A percentile compares a stretch with the other conserved stretches of the same genome.
phyloP scores from a whole-genome alignment of 2,113 vertebrate genomes.

The Anhinga rufa region DNA sequence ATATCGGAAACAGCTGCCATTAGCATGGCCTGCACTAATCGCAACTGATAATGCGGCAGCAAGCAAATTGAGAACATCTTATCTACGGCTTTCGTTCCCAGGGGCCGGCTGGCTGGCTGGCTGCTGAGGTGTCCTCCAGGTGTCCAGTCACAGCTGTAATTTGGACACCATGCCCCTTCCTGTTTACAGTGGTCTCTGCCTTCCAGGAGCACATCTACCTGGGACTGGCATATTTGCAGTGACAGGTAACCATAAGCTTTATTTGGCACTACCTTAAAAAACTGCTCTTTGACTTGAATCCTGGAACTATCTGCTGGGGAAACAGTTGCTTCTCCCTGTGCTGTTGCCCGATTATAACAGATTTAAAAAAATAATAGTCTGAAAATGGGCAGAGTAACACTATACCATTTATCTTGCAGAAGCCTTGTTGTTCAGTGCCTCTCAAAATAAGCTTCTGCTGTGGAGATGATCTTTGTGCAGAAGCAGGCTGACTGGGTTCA shows the following conservation, averaged over 20 bases:
- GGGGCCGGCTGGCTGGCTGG: neutral
- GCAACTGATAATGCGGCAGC: neutral
- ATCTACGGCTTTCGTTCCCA: neutral
- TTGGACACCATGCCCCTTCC: neutral
- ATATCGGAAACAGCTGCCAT: neutral
- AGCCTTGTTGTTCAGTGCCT: neutral
- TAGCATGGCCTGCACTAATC: neutral
- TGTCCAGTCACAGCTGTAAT: neutral
- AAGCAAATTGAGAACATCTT: neutral
- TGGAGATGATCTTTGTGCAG: neutral
- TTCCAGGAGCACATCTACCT: neutral
- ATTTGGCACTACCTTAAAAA: neutral
- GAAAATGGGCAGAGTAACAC: neutral
- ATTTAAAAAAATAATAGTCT: neutral
- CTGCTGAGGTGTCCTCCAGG: neutral
- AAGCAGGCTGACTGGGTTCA: neutral
- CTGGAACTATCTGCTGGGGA: neutral
- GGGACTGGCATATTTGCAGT: accelerated
- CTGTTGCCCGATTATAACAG: neutral
- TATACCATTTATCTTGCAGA: neutral
- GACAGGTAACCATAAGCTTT: neutral
- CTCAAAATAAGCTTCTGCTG: neutral
- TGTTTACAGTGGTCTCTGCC: neutral
- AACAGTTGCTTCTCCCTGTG: neutral
- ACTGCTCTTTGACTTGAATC: neutral